phyloP scores from a whole-genome alignment of 23 tunicate species.

The Pegea sp. region DNA sequence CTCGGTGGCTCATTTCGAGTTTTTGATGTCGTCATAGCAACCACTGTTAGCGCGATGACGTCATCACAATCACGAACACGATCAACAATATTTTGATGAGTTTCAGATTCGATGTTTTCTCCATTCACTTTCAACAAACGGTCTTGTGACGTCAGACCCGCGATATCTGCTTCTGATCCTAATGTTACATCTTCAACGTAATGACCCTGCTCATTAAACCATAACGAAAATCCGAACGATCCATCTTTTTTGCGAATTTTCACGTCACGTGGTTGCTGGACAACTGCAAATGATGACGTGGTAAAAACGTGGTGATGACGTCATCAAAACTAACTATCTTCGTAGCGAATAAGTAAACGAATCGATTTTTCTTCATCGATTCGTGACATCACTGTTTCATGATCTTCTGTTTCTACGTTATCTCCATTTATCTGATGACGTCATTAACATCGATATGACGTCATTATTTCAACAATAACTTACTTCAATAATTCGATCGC shows the following conservation, averaged over 20 bases:
- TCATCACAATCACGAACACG: conserved; percentile 33
- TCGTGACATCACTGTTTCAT: conserved; percentile 41
- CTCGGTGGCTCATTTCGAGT: conserved; percentile 8
- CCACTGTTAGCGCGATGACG: conserved; percentile 34
- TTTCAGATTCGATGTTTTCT: conserved; percentile 28
- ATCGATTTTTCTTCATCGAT: conserved; percentile 7
- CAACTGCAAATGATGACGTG: not conserved
- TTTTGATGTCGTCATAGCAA: conserved; percentile 14
- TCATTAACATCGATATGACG: not conserved
- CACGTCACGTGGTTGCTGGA: conserved; percentile 46
- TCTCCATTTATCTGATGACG: conserved; percentile 27
- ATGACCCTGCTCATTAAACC: conserved; percentile 94
- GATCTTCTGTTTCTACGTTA: conserved; percentile 61
- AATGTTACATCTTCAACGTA: conserved; percentile 95
- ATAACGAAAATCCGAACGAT: conserved; percentile 67
- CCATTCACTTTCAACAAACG: conserved; percentile 35
- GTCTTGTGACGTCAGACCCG: conserved; percentile 73
- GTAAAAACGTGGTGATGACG: not conserved
- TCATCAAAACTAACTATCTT: not conserved
- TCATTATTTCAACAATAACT: conserved; percentile 1
- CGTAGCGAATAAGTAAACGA: not conserved
- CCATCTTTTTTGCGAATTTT: conserved; percentile 34
- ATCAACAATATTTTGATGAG: conserved; percentile 41
- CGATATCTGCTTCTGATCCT: conserved; percentile 86
- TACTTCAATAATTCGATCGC: conserved; percentile 62